phyloP scores from a whole-genome alignment of 30 jellyfish, hydroid and myxozoan species.

The Catostylus mosaicus region DNA sequence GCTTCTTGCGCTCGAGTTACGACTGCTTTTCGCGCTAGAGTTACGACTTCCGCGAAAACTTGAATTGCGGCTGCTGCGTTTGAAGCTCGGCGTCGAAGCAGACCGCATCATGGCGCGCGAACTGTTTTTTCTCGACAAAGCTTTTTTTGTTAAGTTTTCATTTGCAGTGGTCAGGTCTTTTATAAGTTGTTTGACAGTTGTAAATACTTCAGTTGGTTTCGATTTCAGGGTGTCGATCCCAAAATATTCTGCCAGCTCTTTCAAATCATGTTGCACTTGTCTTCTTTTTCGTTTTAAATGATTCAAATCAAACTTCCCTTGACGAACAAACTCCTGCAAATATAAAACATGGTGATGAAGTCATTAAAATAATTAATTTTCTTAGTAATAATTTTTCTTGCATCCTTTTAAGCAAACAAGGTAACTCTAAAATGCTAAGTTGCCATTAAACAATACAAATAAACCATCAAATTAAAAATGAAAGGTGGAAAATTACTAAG shows the following conservation, averaged over 20 bases:
- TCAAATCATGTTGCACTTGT: conserved; percentile 48
- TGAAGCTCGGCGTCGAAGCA: conserved; percentile 44
- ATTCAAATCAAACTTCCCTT: conserved; percentile 60
- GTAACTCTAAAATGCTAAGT: too few relatives aligned
- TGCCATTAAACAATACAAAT: too few relatives aligned
- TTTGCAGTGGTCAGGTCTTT: conserved; percentile 50
- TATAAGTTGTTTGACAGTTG: conserved; percentile 46
- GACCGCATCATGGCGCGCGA: conserved; percentile 54
- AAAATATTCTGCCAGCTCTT: conserved; percentile 28
- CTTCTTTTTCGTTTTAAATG: conserved; percentile 52
- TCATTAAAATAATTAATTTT: too few relatives aligned
- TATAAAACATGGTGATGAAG: too few relatives aligned
- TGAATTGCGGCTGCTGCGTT: conserved; percentile 65
- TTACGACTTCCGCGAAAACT: conserved; percentile 66
- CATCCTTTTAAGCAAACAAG: too few relatives aligned
- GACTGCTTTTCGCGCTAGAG: conserved; percentile 65
- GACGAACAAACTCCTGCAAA: conserved; percentile 39
- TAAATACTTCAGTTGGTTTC: conserved; percentile 46
- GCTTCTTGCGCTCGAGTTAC: conserved; percentile 59
- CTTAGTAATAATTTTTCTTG: too few relatives aligned
- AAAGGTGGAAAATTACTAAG: neutral
- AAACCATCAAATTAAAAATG: neutral
- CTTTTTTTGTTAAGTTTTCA: conserved; percentile 27
- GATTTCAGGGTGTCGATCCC: conserved; percentile 51
- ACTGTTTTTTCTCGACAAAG: conserved; percentile 22